Evolutionary conservation across 23 tunicate genomes (phyloP).

Genomic region (Oikopleura albicans): DNA sequence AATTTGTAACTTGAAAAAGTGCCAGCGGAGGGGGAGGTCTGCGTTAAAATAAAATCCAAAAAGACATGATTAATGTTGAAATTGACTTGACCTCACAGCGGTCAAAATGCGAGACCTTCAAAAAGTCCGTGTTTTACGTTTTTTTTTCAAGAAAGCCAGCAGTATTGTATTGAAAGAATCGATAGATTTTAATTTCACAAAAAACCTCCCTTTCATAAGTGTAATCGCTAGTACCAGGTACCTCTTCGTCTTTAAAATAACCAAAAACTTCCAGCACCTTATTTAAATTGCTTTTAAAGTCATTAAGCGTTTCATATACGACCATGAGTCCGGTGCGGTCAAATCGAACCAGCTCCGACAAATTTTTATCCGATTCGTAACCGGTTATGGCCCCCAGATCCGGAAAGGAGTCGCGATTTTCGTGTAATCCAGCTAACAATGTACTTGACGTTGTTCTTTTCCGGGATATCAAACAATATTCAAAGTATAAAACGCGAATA

Average conservation of each 20-base stretch:
- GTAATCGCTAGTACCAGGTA: background rate
- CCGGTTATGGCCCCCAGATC: slow-evolving; percentile 1
- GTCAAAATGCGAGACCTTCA: too few relatives aligned
- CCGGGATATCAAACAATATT: too few relatives aligned
- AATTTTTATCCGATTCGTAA: background rate
- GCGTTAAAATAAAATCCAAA: too few relatives aligned
- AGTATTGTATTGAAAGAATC: too few relatives aligned
- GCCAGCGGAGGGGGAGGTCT: too few relatives aligned
- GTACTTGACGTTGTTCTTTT: background rate
- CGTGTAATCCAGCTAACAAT: background rate
- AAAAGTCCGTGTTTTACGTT: too few relatives aligned
- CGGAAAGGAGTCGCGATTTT: slow-evolving; percentile 5
- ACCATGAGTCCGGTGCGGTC: slow-evolving; percentile 9
- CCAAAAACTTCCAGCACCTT: background rate
- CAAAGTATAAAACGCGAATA: too few relatives aligned
- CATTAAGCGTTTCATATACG: background rate
- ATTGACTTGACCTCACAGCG: too few relatives aligned
- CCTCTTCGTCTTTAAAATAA: background rate
- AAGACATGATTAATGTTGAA: too few relatives aligned
- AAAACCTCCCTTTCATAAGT: background rate
- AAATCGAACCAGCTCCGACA: background rate
- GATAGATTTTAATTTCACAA: too few relatives aligned
- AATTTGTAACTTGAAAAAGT: too few relatives aligned
- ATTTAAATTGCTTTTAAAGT: background rate
- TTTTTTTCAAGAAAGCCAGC: too few relatives aligned